These are phyloP conservation scores for Cabera pusaria DNA, from an alignment of 2,888 invertebrate genomes.

Conservation along the genomic window DNA sequence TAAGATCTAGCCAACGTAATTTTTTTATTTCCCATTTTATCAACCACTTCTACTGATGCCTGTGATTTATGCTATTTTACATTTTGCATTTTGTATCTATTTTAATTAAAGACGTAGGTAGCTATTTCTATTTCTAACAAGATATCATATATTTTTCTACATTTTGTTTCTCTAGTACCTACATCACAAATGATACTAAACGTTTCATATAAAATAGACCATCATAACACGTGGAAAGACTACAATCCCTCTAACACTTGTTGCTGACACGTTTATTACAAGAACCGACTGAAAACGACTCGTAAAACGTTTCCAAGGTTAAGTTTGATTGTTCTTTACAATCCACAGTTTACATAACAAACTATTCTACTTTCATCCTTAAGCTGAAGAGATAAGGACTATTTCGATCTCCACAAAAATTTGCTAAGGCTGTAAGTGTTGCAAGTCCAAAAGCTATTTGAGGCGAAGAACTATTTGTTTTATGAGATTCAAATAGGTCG, in stretches of 20 bases:
- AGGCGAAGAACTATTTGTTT: conserved; percentile 62
- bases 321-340: conserved; percentile 66
- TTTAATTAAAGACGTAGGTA: no score
- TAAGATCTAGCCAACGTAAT: no score
- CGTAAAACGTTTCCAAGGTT: conserved; percentile 71
- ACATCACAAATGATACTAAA: no score
- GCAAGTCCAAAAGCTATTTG: conserved; percentile 58
- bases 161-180: no score
- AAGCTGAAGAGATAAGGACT: background rate
- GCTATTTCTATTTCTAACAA: no score
- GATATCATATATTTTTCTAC: no score
- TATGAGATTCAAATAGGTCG: conserved; percentile 64
- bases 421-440: conserved; percentile 21
- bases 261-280: conserved; percentile 68
- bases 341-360: conserved; percentile 7
- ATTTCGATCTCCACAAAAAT: no score
- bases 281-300: conserved; percentile 53
- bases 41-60: no score
- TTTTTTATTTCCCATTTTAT: no score
- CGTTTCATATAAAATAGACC: no score
- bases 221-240: conserved; percentile 41
- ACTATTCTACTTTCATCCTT: conserved; percentile 5
- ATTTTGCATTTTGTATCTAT: no score
- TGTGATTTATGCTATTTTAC: no score
- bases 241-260: conserved; percentile 58